phyloP scores from a whole-genome alignment of 2,797 vertebrate species.

The Knipowitschia caucasica region DNA sequence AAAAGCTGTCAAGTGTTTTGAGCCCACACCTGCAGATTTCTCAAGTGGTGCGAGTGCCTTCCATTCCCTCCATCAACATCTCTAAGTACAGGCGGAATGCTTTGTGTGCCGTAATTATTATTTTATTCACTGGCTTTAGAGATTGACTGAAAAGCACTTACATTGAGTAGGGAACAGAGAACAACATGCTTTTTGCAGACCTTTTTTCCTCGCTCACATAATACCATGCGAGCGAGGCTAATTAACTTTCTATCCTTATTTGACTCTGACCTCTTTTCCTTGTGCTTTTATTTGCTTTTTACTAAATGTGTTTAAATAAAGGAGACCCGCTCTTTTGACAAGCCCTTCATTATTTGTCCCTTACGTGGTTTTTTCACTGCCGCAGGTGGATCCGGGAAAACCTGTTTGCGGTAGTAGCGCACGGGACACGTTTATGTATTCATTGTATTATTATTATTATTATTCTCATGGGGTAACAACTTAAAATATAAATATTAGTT shows the following conservation, averaged over 20 bases:
- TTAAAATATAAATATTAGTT: too few relatives aligned
- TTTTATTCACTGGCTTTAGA: slow-evolving; percentile 91
- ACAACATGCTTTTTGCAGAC: slow-evolving; percentile 76
- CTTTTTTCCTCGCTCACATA: slow-evolving; percentile 79
- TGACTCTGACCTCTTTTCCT: slow-evolving; percentile 32
- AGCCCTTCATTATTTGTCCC: not conserved
- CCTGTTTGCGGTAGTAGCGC: too few relatives aligned
- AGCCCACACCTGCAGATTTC: slow-evolving; percentile 57
- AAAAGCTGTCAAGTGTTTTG: slow-evolving; percentile 23
- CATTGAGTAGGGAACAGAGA: slow-evolving; percentile 40
- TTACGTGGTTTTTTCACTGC: not conserved
- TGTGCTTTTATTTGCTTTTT: slow-evolving; percentile 39
- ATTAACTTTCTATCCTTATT: slow-evolving; percentile 44
- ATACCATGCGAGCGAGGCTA: slow-evolving; percentile 30
- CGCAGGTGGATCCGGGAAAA: not conserved
- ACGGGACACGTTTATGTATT: too few relatives aligned
- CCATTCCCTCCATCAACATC: slow-evolving; percentile 81
- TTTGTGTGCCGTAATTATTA: slow-evolving; percentile 94
- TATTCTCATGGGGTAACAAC: too few relatives aligned
- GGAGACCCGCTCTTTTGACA: not conserved
- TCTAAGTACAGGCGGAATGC: slow-evolving; percentile 83
- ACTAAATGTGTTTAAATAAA: slow-evolving; percentile 19
- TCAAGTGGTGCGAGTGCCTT: slow-evolving; percentile 89
- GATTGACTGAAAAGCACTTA: slow-evolving; percentile 60
- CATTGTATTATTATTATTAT: too few relatives aligned